A percentile compares a stretch with the other conserved stretches of the same genome.
Conservation (phyloP, 2,797 vertebrate species). For the Tauraco hartlaubi region DNA sequence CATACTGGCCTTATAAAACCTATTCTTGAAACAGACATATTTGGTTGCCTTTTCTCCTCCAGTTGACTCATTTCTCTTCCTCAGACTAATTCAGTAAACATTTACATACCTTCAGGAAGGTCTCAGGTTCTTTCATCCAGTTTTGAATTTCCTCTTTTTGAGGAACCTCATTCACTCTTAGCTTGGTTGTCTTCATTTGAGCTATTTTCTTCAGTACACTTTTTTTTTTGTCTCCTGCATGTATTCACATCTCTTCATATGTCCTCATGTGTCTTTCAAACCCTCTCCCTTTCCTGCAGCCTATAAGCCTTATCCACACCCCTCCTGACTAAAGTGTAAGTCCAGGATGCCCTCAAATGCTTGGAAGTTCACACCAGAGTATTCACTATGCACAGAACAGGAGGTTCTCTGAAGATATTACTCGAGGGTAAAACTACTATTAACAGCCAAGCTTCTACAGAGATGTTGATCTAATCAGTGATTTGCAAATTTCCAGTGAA, state of each 20-base stretch:
- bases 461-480: constrained; percentile 34
- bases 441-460: constrained; percentile 25
- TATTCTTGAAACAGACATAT: not conserved
- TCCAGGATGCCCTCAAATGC: not conserved
- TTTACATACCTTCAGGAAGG: not conserved
- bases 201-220: not conserved
- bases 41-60: not conserved
- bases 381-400: constrained; percentile 8
- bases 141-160: not conserved
- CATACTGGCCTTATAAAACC: not conserved
- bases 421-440: not conserved
- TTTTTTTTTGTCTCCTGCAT: not conserved
- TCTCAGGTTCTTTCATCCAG: not conserved
- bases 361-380: not conserved
- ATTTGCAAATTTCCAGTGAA: constrained; percentile 10
- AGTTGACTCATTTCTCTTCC: not conserved
- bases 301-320: not conserved
- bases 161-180: not conserved
- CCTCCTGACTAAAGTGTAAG: not conserved
- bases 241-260: not conserved
- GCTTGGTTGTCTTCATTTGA: not conserved
- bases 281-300: not conserved
- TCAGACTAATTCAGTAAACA: not conserved
- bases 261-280: not conserved
- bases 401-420: constrained; percentile 10